Base-by-base conservation (phyloP, 2,797 vertebrate genomes). In the Tarsius wallacei region DNA sequence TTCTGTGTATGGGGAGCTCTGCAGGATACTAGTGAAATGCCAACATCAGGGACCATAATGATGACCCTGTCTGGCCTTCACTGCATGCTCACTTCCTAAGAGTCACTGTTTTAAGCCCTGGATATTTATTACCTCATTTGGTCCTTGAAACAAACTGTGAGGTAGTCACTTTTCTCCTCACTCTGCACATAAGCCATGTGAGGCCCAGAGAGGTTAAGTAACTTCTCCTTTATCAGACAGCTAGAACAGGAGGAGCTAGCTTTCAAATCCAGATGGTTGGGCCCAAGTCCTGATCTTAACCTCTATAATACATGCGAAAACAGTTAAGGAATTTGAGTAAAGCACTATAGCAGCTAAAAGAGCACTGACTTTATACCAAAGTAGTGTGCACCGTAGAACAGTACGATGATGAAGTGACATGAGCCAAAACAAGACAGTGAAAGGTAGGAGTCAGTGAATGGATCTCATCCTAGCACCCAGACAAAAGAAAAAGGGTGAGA, bases 361-460 rank as follows among this genome's bases (percentile, higher is more conserved):
- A 59, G 6, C 0, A 36, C 4, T 49, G 47, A 73, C 28, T 55
- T 51, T 51, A 36, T 19, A 57, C 15, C 55, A 24, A 57, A 31
- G 19, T 0, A 64, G 17, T 3, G 12, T 2, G 1, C 26, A 4
- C 53, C 36, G 7, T 42, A 19, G 28, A 55, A 51, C 24, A 55
- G 33, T 14, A 9, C 8, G 36, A 33, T 33, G 55, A 47, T 5
- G 42, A 42, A 4, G 21, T 61, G 74, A 64, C 47, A 49, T 7
- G 51, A 49, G 26, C 49, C 19, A 3, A 42, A 24, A 55, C 19
- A 3, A 42, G 42, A 42, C 0, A 36, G 22, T 1, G 5, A 51
- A 93, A 31, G 63, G 64, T 0, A 17, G 9, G 6, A 93, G 2
- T 47, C 16, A 86, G 22, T 26, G 9, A 36, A 2, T 22, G 0